Percentiles rank a stretch among this genome's conserved stretches.
phyloP scores from a whole-genome alignment of 2,797 vertebrate species.

The Simalia tracyae region DNA sequence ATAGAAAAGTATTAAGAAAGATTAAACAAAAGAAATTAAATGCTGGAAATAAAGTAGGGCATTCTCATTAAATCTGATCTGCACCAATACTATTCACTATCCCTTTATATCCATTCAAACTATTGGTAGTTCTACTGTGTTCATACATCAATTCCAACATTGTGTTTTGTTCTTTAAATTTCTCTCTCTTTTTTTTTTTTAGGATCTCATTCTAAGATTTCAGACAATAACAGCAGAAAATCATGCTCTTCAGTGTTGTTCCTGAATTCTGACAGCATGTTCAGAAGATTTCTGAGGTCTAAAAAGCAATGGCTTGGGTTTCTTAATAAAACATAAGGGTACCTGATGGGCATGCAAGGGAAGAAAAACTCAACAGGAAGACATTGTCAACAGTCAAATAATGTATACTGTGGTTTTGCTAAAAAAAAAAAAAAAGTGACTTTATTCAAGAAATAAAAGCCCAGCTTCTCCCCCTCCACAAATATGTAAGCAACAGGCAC shows the following conservation, averaged over 20 bases:
- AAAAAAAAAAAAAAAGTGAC: background rate
- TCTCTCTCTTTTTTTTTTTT: background rate
- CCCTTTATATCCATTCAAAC: background rate
- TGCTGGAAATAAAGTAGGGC: background rate
- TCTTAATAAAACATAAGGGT: background rate
- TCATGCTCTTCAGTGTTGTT: background rate
- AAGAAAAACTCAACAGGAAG: background rate
- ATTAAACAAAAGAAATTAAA: background rate
- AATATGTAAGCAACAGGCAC: background rate
- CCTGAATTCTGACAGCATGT: background rate
- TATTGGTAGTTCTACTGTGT: background rate
- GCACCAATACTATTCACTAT: background rate
- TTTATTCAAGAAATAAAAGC: slow-evolving; percentile 37
- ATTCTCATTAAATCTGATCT: background rate
- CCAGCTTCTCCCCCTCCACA: slow-evolving; percentile 10
- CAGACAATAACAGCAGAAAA: background rate
- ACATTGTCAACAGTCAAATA: background rate
- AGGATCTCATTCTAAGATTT: background rate
- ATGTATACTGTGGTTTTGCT: background rate
- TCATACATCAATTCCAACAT: background rate
- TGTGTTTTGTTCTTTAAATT: background rate
- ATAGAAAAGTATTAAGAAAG: background rate
- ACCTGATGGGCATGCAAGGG: background rate
- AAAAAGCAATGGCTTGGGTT: background rate
- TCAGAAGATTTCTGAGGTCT: background rate